phyloP scores from a whole-genome alignment of 2,113 vertebrate genomes.

The Excalfactoria chinensis region DNA sequence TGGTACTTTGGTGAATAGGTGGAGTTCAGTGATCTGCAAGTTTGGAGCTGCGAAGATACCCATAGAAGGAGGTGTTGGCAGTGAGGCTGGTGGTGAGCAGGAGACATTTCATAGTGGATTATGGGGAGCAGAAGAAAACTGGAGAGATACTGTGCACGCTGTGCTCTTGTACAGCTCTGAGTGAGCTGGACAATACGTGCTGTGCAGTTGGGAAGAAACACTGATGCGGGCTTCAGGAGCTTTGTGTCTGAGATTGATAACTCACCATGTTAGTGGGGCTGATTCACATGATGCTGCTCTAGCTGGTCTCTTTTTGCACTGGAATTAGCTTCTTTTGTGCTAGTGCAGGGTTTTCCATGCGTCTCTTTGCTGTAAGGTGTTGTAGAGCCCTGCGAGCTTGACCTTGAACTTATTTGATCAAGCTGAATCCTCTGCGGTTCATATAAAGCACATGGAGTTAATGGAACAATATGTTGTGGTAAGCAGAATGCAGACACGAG shows the following conservation, averaged over 20 bases:
- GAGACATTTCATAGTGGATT: background rate
- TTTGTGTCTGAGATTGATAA: background rate
- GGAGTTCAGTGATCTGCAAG: background rate
- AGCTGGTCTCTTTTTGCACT: background rate
- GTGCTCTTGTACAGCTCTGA: background rate
- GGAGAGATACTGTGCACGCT: background rate
- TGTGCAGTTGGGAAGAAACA: background rate
- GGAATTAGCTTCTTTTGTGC: background rate
- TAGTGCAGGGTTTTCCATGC: background rate
- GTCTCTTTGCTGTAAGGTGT: background rate
- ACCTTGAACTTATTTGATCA: background rate
- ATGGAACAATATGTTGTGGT: background rate
- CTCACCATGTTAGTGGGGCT: background rate
- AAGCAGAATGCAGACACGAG: background rate
- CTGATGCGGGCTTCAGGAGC: background rate
- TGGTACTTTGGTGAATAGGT: background rate
- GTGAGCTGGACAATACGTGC: background rate
- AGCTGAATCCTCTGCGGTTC: background rate
- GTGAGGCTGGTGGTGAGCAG: background rate
- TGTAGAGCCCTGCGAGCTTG: background rate
- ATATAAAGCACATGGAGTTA: background rate
- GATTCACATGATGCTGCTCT: accelerated
- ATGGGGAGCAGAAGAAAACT: background rate
- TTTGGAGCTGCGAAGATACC: background rate
- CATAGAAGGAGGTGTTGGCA: accelerated